Percentiles rank a stretch among this genome's conserved stretches.
These are phyloP conservation scores for Centropristis striata DNA, from an alignment of 2,113 vertebrate species.

Conservation along the genomic window DNA sequence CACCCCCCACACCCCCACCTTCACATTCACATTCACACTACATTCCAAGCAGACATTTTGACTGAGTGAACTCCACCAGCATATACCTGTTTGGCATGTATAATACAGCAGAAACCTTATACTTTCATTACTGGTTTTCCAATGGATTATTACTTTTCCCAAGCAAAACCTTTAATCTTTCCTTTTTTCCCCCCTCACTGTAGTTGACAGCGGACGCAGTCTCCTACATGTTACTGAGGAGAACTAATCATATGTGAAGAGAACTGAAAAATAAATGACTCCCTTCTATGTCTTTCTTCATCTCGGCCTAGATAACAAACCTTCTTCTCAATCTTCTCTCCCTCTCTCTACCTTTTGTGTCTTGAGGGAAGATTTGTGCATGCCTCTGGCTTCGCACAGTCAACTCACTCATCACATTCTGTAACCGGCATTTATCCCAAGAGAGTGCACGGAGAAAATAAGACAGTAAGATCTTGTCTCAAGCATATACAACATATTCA, in stretches of 20 bases:
- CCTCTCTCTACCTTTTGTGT: conserved; percentile 16
- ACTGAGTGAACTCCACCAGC: conserved; percentile 36
- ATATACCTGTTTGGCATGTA: conserved; percentile 40
- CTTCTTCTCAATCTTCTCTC: conserved; percentile 13
- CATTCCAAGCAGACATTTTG: conserved; percentile 58
- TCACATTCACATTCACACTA: conserved; percentile 37
- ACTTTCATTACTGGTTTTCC: conserved; percentile 31
- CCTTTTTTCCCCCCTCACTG: not conserved
- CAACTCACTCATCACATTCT: conserved; percentile 17
- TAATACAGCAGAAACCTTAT: conserved; percentile 19
- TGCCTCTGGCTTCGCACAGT: conserved; percentile 31
- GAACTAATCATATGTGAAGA: conserved; percentile 53
- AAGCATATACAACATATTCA: conserved; percentile 2
- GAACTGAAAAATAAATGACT: conserved; percentile 57
- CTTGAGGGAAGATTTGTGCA: conserved; percentile 42
- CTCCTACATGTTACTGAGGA: conserved; percentile 41
- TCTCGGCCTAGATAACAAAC: conserved; percentile 16
- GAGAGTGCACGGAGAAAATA: not conserved
- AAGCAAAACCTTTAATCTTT: conserved; percentile 35
- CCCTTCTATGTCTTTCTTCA: conserved; percentile 21
- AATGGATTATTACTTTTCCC: conserved; percentile 21
- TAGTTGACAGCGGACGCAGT: conserved; percentile 50
- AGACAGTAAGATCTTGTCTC: conserved; percentile 9
- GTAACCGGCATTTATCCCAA: conserved; percentile 24
- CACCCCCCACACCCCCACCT: not conserved